phyloP scores from a whole-genome alignment of 2,113 vertebrate genomes.

The Loxodonta africana region DNA sequence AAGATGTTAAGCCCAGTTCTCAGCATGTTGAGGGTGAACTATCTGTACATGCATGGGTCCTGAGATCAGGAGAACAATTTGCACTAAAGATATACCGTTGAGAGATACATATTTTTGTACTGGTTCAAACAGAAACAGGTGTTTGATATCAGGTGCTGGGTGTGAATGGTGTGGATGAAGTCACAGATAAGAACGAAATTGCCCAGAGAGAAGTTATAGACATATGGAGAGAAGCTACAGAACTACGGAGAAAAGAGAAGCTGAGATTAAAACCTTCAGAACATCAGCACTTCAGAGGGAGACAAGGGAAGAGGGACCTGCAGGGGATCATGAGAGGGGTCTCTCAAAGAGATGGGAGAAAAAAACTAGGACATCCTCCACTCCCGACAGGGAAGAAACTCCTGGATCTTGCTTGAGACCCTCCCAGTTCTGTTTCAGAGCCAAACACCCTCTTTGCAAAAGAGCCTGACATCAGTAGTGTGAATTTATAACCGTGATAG shows the following conservation, averaged over 20 bases:
- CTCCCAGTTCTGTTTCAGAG: not conserved
- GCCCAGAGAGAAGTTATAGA: not conserved
- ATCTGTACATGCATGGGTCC: not conserved
- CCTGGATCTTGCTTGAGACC: not conserved
- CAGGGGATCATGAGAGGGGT: not conserved
- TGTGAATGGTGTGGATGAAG: not conserved
- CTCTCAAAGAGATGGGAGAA: not conserved
- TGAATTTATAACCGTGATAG: not conserved
- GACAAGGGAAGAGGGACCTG: accelerated
- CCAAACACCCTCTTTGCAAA: not conserved
- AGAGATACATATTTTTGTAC: not conserved
- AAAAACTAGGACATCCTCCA: not conserved
- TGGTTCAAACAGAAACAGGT: not conserved
- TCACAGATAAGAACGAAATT: not conserved
- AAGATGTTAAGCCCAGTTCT: not conserved
- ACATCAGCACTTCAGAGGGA: not conserved
- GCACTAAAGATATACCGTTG: not conserved
- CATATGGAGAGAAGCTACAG: not conserved
- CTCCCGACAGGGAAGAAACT: not conserved
- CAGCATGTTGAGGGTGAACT: not conserved
- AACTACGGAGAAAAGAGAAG: not conserved
- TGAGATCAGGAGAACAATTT: not conserved
- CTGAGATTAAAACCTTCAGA: not conserved
- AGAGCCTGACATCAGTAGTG: not conserved
- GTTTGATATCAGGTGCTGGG: not conserved